phyloP scores from a whole-genome alignment of 2,113 vertebrate genomes.

The Antennarius striatus region DNA sequence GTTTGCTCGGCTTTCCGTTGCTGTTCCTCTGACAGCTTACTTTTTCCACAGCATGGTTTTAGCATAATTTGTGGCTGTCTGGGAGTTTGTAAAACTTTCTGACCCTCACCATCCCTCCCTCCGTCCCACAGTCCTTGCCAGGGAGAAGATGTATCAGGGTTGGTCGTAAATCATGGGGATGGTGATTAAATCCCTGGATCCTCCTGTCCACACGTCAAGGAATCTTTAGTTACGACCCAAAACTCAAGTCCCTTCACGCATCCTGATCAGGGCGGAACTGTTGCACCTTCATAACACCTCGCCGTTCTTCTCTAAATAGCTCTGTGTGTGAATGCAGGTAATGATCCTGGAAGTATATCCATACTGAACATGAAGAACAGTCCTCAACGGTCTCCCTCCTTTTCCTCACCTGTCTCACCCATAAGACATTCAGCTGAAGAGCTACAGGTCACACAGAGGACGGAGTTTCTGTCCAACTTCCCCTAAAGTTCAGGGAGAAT shows the following conservation, averaged over 20 bases:
- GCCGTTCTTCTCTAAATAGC: no score
- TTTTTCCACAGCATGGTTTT: neutral
- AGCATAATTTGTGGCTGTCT: neutral
- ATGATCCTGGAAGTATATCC: no score
- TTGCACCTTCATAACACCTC: no score
- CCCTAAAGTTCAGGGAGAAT: no score
- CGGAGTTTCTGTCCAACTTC: no score
- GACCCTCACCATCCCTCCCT: neutral
- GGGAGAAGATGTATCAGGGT: neutral
- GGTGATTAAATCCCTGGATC: neutral
- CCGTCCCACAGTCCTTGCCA: neutral
- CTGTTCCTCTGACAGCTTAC: neutral
- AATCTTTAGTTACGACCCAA: neutral
- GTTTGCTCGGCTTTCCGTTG: neutral
- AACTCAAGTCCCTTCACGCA: no score
- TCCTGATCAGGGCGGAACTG: no score
- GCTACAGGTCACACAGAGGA: neutral
- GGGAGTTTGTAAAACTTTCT: slow-evolving; percentile 1
- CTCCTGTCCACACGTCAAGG: neutral
- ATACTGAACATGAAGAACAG: no score
- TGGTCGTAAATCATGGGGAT: neutral
- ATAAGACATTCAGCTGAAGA: neutral
- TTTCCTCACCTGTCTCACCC: neutral
- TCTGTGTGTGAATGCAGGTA: no score
- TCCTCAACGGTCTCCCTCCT: neutral